Evolutionary conservation across 2,888 invertebrate genomes (phyloP).

Genomic region (Galeopsomyia nigrocyanea): DNA sequence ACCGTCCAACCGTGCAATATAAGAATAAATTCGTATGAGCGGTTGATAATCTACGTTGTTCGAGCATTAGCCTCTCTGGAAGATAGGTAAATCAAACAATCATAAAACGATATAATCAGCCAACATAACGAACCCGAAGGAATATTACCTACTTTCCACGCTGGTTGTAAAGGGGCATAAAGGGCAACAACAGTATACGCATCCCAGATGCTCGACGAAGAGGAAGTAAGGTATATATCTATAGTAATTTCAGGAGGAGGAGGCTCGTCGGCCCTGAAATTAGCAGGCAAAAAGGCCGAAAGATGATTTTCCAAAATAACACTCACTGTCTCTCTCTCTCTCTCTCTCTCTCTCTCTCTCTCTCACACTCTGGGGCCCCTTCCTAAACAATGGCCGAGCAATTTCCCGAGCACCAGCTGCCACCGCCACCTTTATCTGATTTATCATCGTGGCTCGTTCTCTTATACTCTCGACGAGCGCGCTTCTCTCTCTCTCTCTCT

Average conservation of each 20-base stretch:
- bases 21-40: too few relatives aligned
- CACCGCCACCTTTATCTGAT: conserved; percentile 62
- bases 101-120: conserved; percentile 30
- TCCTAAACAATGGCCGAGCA: conserved; percentile 48
- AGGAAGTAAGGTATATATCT: conserved; percentile 58
- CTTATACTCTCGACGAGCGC: conserved; percentile 14
- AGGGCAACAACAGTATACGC: conserved; percentile 17
- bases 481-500: conserved; percentile 25
- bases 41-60: too few relatives aligned
- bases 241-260: conserved; percentile 58
- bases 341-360: neutral
- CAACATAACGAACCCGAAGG: neutral
- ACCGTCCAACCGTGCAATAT: too few relatives aligned
- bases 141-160: too few relatives aligned
- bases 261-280: conserved; percentile 56
- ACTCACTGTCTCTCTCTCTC: conserved; percentile 19
- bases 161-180: neutral
- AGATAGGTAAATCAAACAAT: conserved; percentile 6
- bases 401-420: conserved; percentile 67
- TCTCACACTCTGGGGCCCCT: neutral
- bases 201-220: conserved; percentile 33
- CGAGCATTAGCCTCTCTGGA: too few relatives aligned
- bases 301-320: conserved; percentile 67
- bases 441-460: conserved; percentile 59
- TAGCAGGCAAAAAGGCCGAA: conserved; percentile 64